These are phyloP conservation scores for Coturnix japonica DNA, from an alignment of 2,113 vertebrate genomes.

Conservation along the genomic window DNA sequence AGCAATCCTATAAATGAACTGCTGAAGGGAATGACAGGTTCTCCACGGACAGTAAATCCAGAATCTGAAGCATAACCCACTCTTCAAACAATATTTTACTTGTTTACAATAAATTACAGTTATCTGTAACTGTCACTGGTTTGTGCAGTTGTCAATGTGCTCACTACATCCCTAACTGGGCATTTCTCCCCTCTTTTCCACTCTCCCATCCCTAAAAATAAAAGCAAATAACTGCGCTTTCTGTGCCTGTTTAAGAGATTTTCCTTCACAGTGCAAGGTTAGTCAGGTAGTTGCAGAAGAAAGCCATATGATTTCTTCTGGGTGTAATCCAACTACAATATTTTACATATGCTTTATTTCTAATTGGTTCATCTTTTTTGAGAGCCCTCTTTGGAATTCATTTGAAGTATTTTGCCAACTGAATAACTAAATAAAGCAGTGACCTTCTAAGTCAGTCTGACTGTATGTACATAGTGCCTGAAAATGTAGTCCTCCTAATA, in stretches of 20 bases:
- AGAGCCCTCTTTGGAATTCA: not conserved
- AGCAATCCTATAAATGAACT: not conserved
- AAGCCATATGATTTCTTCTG: constrained; percentile 12
- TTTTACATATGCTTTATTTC: not conserved
- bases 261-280: not conserved
- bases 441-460: not conserved
- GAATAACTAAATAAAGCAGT: not conserved
- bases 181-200: not conserved
- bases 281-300: constrained; percentile 28
- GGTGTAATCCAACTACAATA: constrained; percentile 21
- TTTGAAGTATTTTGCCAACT: not conserved
- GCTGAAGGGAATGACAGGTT: not conserved
- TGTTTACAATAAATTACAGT: not conserved
- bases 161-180: not conserved
- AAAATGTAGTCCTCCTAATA: constrained; percentile 37
- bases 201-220: too few species aligned
- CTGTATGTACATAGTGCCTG: not conserved
- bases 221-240: not conserved
- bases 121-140: not conserved
- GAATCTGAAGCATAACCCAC: not conserved
- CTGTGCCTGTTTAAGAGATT: not conserved
- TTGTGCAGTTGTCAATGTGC: not conserved
- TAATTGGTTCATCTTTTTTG: not conserved
- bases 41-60: not conserved
- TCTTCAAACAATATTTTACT: not conserved